A percentile compares a stretch with the other conserved stretches of the same genome.
phyloP scores from a whole-genome alignment of 30 jellyfish, hydroid and myxozoan genomes.

The Hydra vulgaris region DNA sequence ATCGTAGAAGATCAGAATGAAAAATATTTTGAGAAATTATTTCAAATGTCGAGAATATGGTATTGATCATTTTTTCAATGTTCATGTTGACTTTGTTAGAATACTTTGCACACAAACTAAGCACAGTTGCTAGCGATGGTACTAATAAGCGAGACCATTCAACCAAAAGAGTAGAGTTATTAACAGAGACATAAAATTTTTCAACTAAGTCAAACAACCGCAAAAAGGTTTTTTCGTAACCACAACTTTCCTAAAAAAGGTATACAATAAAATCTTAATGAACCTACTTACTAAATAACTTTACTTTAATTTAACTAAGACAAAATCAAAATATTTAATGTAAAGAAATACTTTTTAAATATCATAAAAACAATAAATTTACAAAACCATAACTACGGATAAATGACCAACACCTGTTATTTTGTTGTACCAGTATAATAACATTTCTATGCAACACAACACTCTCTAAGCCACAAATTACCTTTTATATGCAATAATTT shows the following conservation, averaged over 20 bases:
- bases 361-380: too few relatives aligned
- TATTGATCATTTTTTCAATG: slow-evolving; percentile 9
- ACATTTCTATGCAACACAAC: too few relatives aligned
- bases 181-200: slow-evolving; percentile 5
- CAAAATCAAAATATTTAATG: too few relatives aligned
- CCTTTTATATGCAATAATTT: too few relatives aligned
- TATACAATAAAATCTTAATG: too few relatives aligned
- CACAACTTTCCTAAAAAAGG: slow-evolving; percentile 4
- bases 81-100: slow-evolving; percentile 21
- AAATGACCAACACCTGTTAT: too few relatives aligned
- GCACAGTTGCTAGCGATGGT: slow-evolving; percentile 1
- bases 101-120: background rate
- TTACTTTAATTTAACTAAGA: too few relatives aligned
- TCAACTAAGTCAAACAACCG: background rate
- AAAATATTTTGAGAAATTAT: background rate
- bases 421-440: too few relatives aligned
- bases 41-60: slow-evolving; percentile 6
- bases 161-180: background rate
- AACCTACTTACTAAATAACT: too few relatives aligned
- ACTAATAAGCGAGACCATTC: slow-evolving; percentile 10
- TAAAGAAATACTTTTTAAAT: too few relatives aligned
- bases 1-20: background rate
- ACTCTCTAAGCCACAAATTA: too few relatives aligned
- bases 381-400: too few relatives aligned
- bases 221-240: background rate